A percentile compares a stretch with the other conserved stretches of the same genome.
These are phyloP conservation scores for Eremobia ochroleuca DNA, from an alignment of 2,888 invertebrate species.

Conservation along the genomic window DNA sequence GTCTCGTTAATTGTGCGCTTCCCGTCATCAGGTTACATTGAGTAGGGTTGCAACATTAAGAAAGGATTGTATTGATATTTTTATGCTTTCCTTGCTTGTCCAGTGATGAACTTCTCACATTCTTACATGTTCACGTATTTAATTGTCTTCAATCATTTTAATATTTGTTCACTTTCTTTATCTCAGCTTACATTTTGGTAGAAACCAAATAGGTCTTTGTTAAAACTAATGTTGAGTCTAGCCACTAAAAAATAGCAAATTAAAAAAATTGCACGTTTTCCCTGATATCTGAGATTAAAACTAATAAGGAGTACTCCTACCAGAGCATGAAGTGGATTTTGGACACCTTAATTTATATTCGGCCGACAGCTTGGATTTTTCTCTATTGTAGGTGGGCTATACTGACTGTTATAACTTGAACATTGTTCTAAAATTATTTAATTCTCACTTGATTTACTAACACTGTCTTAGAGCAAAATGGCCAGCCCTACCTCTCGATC, in stretches of 20 bases:
- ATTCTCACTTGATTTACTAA: background rate
- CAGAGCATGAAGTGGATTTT: background rate
- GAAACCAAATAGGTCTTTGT: too few species aligned
- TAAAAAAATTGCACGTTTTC: background rate
- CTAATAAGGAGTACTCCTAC: background rate
- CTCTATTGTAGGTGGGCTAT: too few species aligned
- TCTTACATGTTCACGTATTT: background rate
- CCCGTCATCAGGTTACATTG: constrained; percentile 75
- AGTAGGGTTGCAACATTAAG: constrained; percentile 52
- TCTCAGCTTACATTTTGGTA: background rate
- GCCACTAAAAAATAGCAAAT: background rate
- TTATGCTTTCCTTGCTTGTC: background rate
- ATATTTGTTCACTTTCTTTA: background rate
- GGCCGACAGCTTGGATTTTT: background rate
- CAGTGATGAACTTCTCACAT: background rate
- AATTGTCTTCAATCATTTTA: background rate
- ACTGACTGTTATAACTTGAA: background rate
- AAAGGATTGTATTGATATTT: background rate
- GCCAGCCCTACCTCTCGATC: constrained; percentile 54
- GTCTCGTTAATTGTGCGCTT: constrained; percentile 75
- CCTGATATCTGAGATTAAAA: background rate
- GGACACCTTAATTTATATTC: too few species aligned
- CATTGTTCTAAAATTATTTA: background rate
- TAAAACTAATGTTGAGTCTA: background rate
- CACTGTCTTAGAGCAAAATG: background rate